Evolutionary conservation across 2,113 vertebrate genomes (phyloP), one percentile per base, ranked within the genome.

Genomic region (Pelodiscus sinensis): DNA sequence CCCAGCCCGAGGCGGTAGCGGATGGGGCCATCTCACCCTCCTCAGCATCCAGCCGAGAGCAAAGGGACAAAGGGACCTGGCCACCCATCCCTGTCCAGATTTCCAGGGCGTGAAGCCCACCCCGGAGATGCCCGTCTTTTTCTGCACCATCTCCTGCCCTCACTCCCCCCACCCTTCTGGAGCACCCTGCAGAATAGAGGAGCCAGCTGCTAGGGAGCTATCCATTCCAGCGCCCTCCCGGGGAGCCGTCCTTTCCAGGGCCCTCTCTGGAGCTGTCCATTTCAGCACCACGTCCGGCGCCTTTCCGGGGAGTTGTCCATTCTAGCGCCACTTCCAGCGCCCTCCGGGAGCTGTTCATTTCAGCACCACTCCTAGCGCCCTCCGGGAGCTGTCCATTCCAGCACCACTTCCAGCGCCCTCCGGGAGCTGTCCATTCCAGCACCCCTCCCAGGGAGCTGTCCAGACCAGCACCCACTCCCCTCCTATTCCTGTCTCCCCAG

Each of bases 371-470:
- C 91, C 82, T 9, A 9, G 52, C 14, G 8, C 52, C 52, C 52
- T 54, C 52, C 52, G 90, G 85, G 29, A 89, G 86, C 84, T 71
- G 95, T 80, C 93, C 75, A 88, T 92, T 56, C 57, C 58, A 62
- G 58, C 58, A 54, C 82, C 78, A 91, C 93, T 89, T 82, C 91
- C 93, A 86, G 92, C 71, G 88, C 71, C 50, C 95, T 96, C 79
- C 52, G 24, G 44, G 89, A 85, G 83, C 89, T 85, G 83, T 90
- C 89, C 78, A 14, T 54, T 80, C 73, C 83, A 85, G 89, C 89
- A 80, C 88, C 57, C 3, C 2, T 82, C 95, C 82, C 90, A 97
- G 97, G 92, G 97, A 98, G 98, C 97, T 97, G 98, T 98, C 97
- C 97, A 94, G 90, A 98, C 98, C 98, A 98, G 97, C 97, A 29